These are phyloP conservation scores for Blastomussa wellsi DNA, from an alignment of 92 coral and sea anemone species.

Conservation along the genomic window DNA sequence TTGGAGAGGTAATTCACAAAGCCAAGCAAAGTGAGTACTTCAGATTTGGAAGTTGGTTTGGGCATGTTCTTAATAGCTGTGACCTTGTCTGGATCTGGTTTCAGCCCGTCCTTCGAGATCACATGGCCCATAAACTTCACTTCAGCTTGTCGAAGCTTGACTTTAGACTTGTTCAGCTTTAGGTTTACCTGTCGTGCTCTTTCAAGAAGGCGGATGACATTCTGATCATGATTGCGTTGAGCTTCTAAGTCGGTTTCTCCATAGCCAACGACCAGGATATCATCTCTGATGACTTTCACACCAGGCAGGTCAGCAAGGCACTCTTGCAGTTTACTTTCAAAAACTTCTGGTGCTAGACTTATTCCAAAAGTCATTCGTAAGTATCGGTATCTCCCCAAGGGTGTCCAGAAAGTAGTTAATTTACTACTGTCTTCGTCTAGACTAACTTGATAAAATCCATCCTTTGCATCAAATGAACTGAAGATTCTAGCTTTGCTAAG, in stretches of 20 bases:
- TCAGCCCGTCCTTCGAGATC: constrained; percentile 47
- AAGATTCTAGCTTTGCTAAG: constrained; percentile 48
- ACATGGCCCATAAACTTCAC: constrained; percentile 43
- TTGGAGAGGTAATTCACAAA: constrained; percentile 43
- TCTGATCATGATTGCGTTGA: constrained; percentile 41
- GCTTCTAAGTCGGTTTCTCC: constrained; percentile 49
- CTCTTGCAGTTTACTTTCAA: constrained; percentile 54
- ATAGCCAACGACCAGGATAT: constrained; percentile 44
- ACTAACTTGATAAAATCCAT: constrained; percentile 55
- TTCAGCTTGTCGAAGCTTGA: constrained; percentile 38
- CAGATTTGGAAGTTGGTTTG: constrained; percentile 11
- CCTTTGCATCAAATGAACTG: no score
- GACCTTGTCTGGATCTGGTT: constrained; percentile 48
- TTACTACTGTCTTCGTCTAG: constrained; percentile 36
- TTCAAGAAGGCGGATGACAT: constrained; percentile 39
- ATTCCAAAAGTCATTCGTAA: constrained; percentile 54
- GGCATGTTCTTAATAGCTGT: constrained; percentile 32
- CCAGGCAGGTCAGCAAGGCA: constrained; percentile 35
- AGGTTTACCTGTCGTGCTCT: constrained; percentile 43
- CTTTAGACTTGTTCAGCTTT: constrained; percentile 32
- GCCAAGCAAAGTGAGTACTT: constrained; percentile 18
- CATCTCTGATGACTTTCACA: constrained; percentile 39
- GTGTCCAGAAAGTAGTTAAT: constrained; percentile 52
- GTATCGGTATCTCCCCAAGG: constrained; percentile 42
- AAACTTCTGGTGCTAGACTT: constrained; percentile 59